Evolutionary conservation across 2,797 vertebrate genomes (phyloP), one percentile per base, ranked within the genome.

Genomic region (Hypotaenidia okinawae): DNA sequence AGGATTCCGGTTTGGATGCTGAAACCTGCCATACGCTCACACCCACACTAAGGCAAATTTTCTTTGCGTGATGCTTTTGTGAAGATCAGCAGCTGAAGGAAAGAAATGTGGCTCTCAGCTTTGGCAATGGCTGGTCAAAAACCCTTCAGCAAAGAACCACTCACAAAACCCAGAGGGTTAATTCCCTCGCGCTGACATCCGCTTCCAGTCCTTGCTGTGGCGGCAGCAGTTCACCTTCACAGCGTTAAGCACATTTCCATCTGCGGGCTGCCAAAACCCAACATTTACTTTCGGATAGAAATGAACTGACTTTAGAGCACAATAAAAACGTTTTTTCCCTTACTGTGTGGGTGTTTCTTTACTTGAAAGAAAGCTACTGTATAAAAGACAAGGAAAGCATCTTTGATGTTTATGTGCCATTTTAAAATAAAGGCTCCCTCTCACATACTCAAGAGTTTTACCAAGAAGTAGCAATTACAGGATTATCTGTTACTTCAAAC

Each of bases 401-500:
- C 95, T 98, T 97, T 97, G 96, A 97, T 97, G 96, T 89, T 11
- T 37, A 74, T 77, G 79, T 81, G 91, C 66, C 84, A 89, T 93
- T 95, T 95, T 81, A 96, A 96, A 97, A 94, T 94, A 93, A 96
- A 58, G 73, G 27, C 90, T 93, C 66, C 74, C 79, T 91, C 93
- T 95, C 88, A 91, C 51, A 69, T 61, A 85, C 61, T 82, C 69
- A 84, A 84, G 66, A 97, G 86, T 92, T 96, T 95, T 94, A 87
- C 87, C 69, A 95, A 96, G 94, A 97, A 97, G 87, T 76, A 94
- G 89, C 95, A 97, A 98, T 98, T 98, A 98, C 57, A 90, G 97
- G 96, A 97, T 98, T 98, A 98, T 92, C 80, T 87, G 66, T 69
- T 79, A 91, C 91, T 97, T 97, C 96, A 97, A 97, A 95, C 89